Evolutionary conservation across 2,888 invertebrate genomes (phyloP).

Genomic region (Melinaea marsaeus): DNA sequence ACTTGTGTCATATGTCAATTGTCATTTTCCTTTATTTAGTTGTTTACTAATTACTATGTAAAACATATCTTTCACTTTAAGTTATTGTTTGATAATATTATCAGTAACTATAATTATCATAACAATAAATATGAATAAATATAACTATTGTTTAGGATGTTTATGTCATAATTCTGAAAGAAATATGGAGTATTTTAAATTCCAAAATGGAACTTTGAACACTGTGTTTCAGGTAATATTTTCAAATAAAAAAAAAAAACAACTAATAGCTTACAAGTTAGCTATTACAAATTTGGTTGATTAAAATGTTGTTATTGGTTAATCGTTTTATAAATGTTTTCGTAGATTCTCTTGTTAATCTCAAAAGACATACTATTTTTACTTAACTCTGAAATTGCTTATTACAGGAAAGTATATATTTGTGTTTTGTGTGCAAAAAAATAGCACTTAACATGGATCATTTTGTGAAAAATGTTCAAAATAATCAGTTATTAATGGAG

Average conservation of each 20-base stretch:
- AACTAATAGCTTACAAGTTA: constrained; percentile 1
- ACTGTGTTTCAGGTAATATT: constrained; percentile 52
- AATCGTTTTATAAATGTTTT: not conserved
- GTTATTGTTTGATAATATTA: no score
- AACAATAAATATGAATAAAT: not conserved
- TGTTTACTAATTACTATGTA: no score
- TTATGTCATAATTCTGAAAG: constrained; percentile 41
- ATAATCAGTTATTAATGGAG: constrained; percentile 53
- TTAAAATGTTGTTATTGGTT: not conserved
- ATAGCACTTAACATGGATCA: constrained; percentile 49
- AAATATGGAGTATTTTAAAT: constrained; percentile 38
- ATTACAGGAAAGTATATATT: constrained; percentile 45
- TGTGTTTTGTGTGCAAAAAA: constrained; percentile 56
- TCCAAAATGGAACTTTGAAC: constrained; percentile 46
- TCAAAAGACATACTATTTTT: no score
- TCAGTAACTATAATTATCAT: no score
- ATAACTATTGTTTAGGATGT: constrained; percentile 48
- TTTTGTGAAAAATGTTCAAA: constrained; percentile 58
- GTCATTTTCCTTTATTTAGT: no score
- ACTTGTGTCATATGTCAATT: no score
- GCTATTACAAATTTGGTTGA: no score
- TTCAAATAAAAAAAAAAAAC: not conserved
- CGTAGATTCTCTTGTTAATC: not conserved
- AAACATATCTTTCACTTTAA: no score
- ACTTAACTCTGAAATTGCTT: constrained; percentile 28